phyloP scores from a whole-genome alignment of 2,888 invertebrate genomes.

The Ceratothoa steindachneri region DNA sequence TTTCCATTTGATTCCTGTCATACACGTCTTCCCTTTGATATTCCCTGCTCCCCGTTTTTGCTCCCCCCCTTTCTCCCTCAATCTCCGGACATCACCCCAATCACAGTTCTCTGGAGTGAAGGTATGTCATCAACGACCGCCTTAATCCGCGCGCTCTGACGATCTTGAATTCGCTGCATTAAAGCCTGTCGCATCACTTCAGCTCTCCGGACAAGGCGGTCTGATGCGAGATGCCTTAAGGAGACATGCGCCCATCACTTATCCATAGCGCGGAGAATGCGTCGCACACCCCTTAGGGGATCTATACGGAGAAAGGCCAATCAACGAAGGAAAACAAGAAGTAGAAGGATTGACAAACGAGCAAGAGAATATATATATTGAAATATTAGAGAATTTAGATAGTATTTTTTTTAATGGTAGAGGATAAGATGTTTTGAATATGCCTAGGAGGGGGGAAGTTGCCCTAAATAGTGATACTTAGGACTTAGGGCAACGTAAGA shows the following conservation, averaged over 20 bases:
- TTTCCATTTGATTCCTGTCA: too few relatives aligned
- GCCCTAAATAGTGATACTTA: too few relatives aligned
- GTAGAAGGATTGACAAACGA: background rate
- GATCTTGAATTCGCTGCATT: constrained; percentile 1
- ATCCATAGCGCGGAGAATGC: background rate
- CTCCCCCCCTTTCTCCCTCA: background rate
- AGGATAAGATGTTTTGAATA: too few relatives aligned
- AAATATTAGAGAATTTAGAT: too few relatives aligned
- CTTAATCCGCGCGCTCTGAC: background rate
- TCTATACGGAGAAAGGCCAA: too few relatives aligned
- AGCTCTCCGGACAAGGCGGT: background rate
- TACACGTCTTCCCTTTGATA: too few relatives aligned
- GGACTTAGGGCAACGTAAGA: too few relatives aligned
- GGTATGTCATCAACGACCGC: background rate
- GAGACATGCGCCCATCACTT: background rate
- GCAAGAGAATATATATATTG: background rate
- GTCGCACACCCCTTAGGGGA: too few relatives aligned
- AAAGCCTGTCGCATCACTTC: background rate
- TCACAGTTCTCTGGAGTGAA: background rate
- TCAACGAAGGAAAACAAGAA: background rate
- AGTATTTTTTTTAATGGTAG: too few relatives aligned
- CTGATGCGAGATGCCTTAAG: background rate
- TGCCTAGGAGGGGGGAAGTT: too few relatives aligned
- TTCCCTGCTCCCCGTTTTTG: background rate
- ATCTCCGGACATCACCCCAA: background rate